Evolutionary conservation across 2,797 vertebrate species (phyloP).

Genomic region (Gymnopithys bicolor): DNA sequence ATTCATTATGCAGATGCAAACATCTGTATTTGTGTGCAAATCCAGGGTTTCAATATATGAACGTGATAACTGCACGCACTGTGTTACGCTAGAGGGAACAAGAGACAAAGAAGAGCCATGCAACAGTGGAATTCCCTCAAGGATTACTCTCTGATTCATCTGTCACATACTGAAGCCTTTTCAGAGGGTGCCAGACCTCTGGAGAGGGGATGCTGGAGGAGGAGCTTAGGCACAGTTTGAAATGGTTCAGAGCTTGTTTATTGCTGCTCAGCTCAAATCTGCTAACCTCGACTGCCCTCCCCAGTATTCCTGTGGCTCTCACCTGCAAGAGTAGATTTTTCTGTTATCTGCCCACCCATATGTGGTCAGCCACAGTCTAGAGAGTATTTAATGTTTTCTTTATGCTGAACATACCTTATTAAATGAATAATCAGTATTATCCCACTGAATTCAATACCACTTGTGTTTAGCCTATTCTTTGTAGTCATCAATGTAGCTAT

Average conservation of each 20-base stretch:
- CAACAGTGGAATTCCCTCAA: constrained; percentile 41
- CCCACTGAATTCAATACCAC: not conserved
- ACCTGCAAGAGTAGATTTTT: not conserved
- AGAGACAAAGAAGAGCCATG: constrained; percentile 3
- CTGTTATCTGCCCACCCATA: not conserved
- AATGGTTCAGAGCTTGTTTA: constrained; percentile 18
- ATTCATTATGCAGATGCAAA: constrained; percentile 22
- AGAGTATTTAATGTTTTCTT: not conserved
- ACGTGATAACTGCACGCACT: not conserved
- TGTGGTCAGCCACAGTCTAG: not conserved
- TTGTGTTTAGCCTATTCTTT: not conserved
- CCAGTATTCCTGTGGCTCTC: not conserved
- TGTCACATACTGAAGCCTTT: constrained; percentile 49
- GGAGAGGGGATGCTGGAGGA: constrained; percentile 48
- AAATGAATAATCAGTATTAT: not conserved
- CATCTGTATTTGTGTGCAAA: constrained; percentile 17
- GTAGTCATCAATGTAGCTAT: not conserved
- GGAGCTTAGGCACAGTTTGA: constrained; percentile 27
- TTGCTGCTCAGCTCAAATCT: not conserved
- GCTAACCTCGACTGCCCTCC: constrained; percentile 17
- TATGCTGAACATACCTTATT: not conserved
- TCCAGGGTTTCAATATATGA: not conserved
- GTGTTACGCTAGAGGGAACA: constrained; percentile 8
- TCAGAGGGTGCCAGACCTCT: constrained; percentile 59
- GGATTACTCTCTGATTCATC: constrained; percentile 52